Evolutionary conservation across 2,888 invertebrate species (phyloP).

Genomic region (Leptopterna dolabrata): DNA sequence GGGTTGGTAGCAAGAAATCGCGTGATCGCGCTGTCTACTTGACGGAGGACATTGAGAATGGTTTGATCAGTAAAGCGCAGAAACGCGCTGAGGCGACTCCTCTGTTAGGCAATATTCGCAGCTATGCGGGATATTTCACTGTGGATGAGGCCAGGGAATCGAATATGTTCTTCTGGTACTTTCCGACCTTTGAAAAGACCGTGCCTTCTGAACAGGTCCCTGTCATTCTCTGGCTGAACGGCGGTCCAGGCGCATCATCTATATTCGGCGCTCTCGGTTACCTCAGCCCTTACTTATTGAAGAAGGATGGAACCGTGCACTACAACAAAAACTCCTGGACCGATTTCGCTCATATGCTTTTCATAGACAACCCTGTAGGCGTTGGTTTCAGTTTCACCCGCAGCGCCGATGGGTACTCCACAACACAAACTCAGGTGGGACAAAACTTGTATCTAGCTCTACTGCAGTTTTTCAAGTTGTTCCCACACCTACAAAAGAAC

Average conservation of each 20-base stretch:
- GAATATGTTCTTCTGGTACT: slow-evolving; percentile 71
- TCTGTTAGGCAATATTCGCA: slow-evolving; percentile 62
- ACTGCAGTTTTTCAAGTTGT: slow-evolving; percentile 73
- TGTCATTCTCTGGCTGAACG: slow-evolving; percentile 72
- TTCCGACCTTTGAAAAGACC: slow-evolving; percentile 66
- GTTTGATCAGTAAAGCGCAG: neutral
- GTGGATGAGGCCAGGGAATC: slow-evolving; percentile 69
- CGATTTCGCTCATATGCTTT: slow-evolving; percentile 71
- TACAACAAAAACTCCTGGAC: slow-evolving; percentile 72
- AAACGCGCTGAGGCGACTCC: slow-evolving; percentile 57
- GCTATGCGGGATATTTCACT: slow-evolving; percentile 75
- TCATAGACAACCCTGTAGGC: slow-evolving; percentile 76
- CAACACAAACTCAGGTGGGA: slow-evolving; percentile 71
- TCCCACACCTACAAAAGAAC: slow-evolving; percentile 70
- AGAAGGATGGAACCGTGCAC: slow-evolving; percentile 17
- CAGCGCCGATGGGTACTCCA: slow-evolving; percentile 70
- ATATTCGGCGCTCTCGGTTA: slow-evolving; percentile 72
- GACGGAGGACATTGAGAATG: slow-evolving; percentile 70
- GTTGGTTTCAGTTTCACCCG: slow-evolving; percentile 76
- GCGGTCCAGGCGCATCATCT: slow-evolving; percentile 72
- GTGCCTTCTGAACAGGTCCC: slow-evolving; percentile 67
- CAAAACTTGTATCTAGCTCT: slow-evolving; percentile 70
- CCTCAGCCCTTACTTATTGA: slow-evolving; percentile 69
- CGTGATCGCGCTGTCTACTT: slow-evolving; percentile 69
- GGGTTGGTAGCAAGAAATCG: too few relatives aligned